A percentile compares a stretch with the other conserved stretches of the same genome.
Conservation (phyloP, 2,113 vertebrate genomes). For the Pterophyllum scalare region DNA sequence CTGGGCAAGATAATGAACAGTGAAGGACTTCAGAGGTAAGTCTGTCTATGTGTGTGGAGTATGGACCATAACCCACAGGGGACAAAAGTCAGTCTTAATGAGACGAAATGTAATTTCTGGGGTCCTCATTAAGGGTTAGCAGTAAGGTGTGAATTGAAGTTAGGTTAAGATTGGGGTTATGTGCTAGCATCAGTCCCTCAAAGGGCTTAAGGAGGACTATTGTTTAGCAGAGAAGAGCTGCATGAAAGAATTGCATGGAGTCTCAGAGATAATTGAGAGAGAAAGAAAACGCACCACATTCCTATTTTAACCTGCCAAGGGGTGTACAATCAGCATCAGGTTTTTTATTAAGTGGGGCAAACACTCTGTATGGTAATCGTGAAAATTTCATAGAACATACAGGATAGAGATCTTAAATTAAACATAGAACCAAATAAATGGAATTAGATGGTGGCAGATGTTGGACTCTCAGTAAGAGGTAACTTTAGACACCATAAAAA, state of each 20-base stretch:
- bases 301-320: neutral
- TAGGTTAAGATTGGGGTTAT: neutral
- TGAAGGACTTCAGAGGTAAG: neutral
- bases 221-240: neutral
- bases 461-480: neutral
- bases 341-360: neutral
- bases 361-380: neutral
- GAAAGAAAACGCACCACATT: neutral
- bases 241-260: neutral
- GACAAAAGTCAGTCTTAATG: neutral
- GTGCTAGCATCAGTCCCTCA: neutral
- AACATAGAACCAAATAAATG: neutral
- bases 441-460: too few species aligned
- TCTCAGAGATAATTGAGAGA: neutral
- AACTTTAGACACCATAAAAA: neutral
- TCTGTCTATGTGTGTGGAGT: neutral
- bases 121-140: neutral
- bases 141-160: neutral
- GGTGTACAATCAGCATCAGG: neutral
- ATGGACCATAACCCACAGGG: neutral
- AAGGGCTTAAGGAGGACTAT: neutral
- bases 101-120: constrained; percentile 1
- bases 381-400: neutral
- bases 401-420: neutral
- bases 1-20: neutral